Evolutionary conservation across 2,888 invertebrate genomes (phyloP).

Genomic region (Chydorus sphaericus): DNA sequence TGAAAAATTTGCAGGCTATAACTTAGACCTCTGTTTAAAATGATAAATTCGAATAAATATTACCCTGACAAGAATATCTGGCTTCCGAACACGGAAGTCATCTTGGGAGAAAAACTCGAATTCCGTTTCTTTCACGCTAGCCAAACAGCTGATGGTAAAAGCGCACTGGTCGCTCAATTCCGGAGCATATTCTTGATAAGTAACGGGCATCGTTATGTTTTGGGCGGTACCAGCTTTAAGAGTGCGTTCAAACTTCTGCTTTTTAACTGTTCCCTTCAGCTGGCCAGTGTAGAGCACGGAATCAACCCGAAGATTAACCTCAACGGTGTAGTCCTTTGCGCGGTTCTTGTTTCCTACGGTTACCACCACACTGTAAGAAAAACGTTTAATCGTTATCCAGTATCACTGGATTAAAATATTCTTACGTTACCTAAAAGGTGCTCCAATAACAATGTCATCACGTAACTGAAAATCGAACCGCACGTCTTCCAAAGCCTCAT

Average conservation of each 20-base stretch:
- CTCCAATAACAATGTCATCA: conserved; percentile 75
- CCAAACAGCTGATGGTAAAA: conserved; percentile 69
- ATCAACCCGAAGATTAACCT: conserved; percentile 58
- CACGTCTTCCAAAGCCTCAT: conserved; percentile 77
- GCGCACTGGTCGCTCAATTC: conserved; percentile 63
- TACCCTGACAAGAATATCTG: conserved; percentile 63
- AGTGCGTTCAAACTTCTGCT: conserved; percentile 45
- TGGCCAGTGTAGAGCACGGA: conserved; percentile 72
- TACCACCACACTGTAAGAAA: conserved; percentile 37
- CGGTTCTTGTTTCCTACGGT: conserved; percentile 48
- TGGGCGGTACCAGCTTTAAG: conserved; percentile 38
- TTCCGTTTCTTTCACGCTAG: conserved; percentile 59
- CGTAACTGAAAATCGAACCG: conserved; percentile 64
- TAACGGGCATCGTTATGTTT: conserved; percentile 49
- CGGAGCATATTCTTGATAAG: conserved; percentile 61
- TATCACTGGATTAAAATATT: too few species aligned
- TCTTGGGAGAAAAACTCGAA: conserved; percentile 81
- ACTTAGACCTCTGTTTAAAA: too few species aligned
- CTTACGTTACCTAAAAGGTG: conserved; percentile 57
- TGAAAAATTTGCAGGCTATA: too few species aligned
- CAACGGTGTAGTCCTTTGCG: conserved; percentile 52
- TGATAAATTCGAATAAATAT: too few species aligned
- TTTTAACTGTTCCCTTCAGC: conserved; percentile 56
- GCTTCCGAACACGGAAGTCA: conserved; percentile 75
- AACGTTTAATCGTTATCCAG: too few species aligned